phyloP scores from a whole-genome alignment of 2,888 invertebrate genomes.

The Artemia sinica region DNA sequence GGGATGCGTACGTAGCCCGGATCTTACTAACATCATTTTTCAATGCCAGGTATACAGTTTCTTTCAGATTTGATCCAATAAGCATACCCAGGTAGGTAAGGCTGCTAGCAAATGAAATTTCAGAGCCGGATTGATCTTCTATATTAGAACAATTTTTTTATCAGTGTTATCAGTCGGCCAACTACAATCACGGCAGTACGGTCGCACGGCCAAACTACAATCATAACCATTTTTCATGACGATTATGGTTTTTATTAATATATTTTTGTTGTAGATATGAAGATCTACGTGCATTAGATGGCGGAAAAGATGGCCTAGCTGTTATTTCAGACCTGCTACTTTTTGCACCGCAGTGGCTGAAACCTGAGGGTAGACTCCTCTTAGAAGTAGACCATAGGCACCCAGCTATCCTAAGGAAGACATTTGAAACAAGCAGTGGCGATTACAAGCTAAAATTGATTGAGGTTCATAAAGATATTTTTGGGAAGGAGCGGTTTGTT shows the following conservation, averaged over 20 bases:
- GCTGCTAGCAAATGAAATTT: too few relatives aligned
- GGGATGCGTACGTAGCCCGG: too few relatives aligned
- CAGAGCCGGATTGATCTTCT: too few relatives aligned
- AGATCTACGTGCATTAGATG: constrained; percentile 13
- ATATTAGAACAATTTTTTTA: too few relatives aligned
- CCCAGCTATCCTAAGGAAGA: background rate
- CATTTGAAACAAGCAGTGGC: background rate
- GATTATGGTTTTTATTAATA: background rate
- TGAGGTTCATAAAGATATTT: background rate
- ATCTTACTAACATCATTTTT: too few relatives aligned
- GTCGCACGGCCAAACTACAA: too few relatives aligned
- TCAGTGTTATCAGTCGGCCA: too few relatives aligned
- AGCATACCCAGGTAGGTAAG: too few relatives aligned
- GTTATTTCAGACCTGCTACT: background rate
- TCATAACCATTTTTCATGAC: too few relatives aligned
- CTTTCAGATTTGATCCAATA: too few relatives aligned
- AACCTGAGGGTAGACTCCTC: background rate
- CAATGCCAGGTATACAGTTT: too few relatives aligned
- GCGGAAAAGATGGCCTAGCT: constrained; percentile 15
- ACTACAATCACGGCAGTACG: too few relatives aligned
- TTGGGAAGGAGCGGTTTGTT: constrained; percentile 7
- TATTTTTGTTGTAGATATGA: constrained; percentile 7
- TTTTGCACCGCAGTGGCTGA: constrained; percentile 16
- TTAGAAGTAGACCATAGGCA: constrained; percentile 4
- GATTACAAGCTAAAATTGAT: background rate